A percentile compares a stretch with the other conserved stretches of the same genome.
phyloP scores from a whole-genome alignment of 2,113 vertebrate species.

The Siphamia tubifer region DNA sequence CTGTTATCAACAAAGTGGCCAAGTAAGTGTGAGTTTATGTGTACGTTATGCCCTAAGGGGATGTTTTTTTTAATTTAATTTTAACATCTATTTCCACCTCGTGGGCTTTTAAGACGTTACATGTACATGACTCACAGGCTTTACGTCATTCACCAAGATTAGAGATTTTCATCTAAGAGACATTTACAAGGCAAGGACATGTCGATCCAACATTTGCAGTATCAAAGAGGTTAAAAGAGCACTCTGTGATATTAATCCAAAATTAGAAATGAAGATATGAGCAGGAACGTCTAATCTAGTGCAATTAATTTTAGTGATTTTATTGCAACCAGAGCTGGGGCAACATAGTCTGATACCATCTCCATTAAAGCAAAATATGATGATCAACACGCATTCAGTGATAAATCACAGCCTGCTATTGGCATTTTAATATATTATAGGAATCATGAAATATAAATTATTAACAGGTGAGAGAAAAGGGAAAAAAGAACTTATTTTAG shows the following conservation, averaged over 20 bases:
- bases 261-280: neutral
- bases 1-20: slow-evolving; percentile 94
- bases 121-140: slow-evolving; percentile 17
- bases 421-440: too few species aligned
- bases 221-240: slow-evolving; percentile 1
- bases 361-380: too few species aligned
- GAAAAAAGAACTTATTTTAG: too few species aligned
- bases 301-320: neutral
- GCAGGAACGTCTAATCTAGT: neutral
- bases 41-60: neutral
- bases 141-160: slow-evolving; percentile 2
- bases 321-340: neutral
- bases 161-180: neutral
- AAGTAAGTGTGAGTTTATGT: slow-evolving; percentile 78
- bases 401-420: too few species aligned
- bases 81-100: neutral
- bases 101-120: neutral
- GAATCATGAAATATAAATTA: too few species aligned
- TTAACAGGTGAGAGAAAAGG: too few species aligned
- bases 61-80: too few species aligned
- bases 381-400: too few species aligned
- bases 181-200: neutral
- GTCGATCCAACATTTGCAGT: neutral
- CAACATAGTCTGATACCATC: neutral
- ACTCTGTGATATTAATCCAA: neutral